Percentiles rank a stretch among this genome's conserved stretches.
Conservation (phyloP, 2,888 invertebrate genomes). For the Trypoxylon attenuatum region DNA sequence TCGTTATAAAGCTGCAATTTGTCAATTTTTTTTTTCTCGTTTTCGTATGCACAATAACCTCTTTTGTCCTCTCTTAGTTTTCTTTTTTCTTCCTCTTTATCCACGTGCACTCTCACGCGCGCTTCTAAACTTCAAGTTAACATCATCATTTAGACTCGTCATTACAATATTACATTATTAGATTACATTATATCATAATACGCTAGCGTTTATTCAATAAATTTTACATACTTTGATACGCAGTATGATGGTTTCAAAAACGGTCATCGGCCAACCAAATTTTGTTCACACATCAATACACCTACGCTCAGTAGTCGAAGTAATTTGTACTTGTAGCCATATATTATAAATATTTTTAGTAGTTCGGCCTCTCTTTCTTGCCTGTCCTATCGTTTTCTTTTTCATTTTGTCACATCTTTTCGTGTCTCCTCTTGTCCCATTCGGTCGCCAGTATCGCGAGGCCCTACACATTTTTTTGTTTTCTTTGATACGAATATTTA, state of each 20-base stretch:
- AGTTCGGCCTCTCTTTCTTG: conserved; percentile 65
- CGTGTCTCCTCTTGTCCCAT: conserved; percentile 48
- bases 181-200: conserved; percentile 75
- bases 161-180: conserved; percentile 75
- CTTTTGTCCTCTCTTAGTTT: conserved; percentile 58
- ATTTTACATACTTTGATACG: conserved; percentile 75
- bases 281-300: conserved; percentile 75
- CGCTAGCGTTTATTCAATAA: conserved; percentile 75
- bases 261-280: conserved; percentile 75
- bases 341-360: conserved; percentile 75
- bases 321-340: conserved; percentile 76
- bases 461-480: conserved; percentile 70
- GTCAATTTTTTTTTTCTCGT: conserved; percentile 56
- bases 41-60: conserved; percentile 73
- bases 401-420: conserved; percentile 55
- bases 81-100: conserved; percentile 62
- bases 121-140: conserved; percentile 72
- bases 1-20: conserved; percentile 69
- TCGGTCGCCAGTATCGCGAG: conserved; percentile 70
- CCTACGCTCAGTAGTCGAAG: conserved; percentile 75
- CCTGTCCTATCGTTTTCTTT: too few species aligned
- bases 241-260: conserved; percentile 75
- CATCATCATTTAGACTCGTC: conserved; percentile 74
- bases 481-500: conserved; percentile 74
- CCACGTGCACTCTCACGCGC: conserved; percentile 70